Base-by-base conservation (phyloP, 2,888 invertebrate species). In the Quadroppia sp. region DNA sequence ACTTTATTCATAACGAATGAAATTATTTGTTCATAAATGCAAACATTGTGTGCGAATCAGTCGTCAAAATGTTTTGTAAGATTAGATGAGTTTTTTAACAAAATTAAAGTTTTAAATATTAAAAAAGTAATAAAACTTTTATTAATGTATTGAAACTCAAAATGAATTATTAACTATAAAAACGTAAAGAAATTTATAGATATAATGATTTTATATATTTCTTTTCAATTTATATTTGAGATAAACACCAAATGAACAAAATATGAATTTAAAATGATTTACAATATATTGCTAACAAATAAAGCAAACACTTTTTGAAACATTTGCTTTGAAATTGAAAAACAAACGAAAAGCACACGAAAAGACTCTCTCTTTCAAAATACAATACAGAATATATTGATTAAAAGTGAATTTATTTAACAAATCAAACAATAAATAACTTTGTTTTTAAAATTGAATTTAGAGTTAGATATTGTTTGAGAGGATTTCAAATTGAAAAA, bases 121-220 rank as follows among this genome's bases (percentile, higher is more conserved):
- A 36, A 32, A 61, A 40, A 32, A 36, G 20, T n/a, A 36, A 64
- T 36, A 59, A 64, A 64, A 64, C n/a, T 40, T 64, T 64, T 36
- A 64, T 20, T 4, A 64, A 32, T 36, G 36, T 36, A 11, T 64
- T 64, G 11, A 2, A 4, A 36, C 36, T n/a, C n/a, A n/a, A 9
- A 20, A 64, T 64, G 40, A 64, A 64, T 64, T 36, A 64, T 64
- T 64, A 64, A 64, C 64, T 64, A 64, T 64, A 64, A 64, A 64
- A 40, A 64, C 11, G 36, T 36, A 7, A 17, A 36, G 59, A 20
- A 25, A 2, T 59, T 7, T 50, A n/a, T 28, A 59, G 36, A 32
- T 64, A 64, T 64, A 64, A 36, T 64, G 17, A 64, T 32, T 36
- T 32, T n/a, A 36, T 36, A 36, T 36, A 30, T n/a, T 53, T 20